A percentile compares a stretch with the other conserved stretches of the same genome.
Conservation (phyloP, 2,113 vertebrate genomes). For the Corvus hawaiiensis region DNA sequence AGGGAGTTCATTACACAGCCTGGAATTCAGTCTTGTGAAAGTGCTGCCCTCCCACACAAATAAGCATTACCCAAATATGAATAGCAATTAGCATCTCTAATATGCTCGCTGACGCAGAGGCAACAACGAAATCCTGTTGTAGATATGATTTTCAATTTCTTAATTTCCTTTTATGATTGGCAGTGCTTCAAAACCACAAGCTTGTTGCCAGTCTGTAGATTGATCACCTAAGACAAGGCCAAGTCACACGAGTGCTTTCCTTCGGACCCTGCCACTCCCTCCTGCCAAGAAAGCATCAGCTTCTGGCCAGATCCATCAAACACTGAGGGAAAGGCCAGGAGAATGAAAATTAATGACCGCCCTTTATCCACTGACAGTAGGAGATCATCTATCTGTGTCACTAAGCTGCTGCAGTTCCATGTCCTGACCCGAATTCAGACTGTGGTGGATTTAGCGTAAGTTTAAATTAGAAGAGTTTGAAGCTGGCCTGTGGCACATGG, state of each 20-base stretch:
- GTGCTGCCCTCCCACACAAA: conserved; percentile 6
- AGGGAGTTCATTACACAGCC: conserved; percentile 10
- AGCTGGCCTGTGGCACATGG: neutral
- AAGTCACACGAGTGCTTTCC: neutral
- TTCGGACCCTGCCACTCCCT: neutral
- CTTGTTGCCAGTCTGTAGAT: fast-evolving
- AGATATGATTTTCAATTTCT: neutral
- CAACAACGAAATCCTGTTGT: neutral
- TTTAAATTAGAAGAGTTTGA: neutral
- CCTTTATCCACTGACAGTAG: neutral
- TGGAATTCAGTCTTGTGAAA: neutral
- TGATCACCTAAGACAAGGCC: neutral
- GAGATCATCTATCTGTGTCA: neutral
- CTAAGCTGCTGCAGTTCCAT: neutral
- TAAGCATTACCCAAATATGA: neutral
- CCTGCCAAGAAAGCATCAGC: neutral
- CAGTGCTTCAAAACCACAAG: neutral
- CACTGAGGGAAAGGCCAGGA: neutral
- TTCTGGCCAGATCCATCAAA: neutral
- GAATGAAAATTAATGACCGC: neutral
- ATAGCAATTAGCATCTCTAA: conserved; percentile 19
- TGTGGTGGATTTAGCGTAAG: neutral
- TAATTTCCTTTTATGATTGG: neutral
- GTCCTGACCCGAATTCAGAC: neutral
- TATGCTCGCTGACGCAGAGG: neutral